Base-by-base conservation (phyloP, 2,113 vertebrate species). In the Amphiprion percula region DNA sequence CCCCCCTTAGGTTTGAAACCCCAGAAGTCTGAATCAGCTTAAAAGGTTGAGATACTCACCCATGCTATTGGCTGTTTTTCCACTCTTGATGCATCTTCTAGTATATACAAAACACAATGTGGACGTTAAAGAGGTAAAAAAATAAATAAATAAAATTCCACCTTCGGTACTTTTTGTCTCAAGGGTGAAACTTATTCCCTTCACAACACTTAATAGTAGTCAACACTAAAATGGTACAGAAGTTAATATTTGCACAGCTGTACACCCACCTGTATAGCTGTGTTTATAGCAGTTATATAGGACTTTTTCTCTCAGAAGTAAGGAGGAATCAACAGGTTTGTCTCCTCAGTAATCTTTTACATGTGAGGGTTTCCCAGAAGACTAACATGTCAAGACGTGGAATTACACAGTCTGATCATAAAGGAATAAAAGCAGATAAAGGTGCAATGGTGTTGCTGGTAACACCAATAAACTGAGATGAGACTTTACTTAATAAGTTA, bases 351-450 rank as follows among this genome's bases (percentile, higher is more conserved):
- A 7, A 58, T 75, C 39, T 62, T 33, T 68, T 30, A 24, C 37
- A 65, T 39, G 64, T 69, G 3, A 7, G 30, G 21, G 24, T 47
- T 52, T 52, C n/a, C 19, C 44, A 23, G 19, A 0, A 54, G 21
- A 68, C 59, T 66, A 53, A 26, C 9, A 2, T 41, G 68, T 69
- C n/a, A 41, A 82, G 63, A 30, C 0, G 47, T 73, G 47, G 33
- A 55, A 55, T 60, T n/a, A 49, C 85, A 74, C 72, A 60, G 39
- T n/a, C 56, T 62, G 64, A 76, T 81, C 85, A 74, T 91, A 92
- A 93, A 92, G 58, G 67, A 61, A 91, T 91, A 89, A 92, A 92
- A 58, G 50, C 10, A 69, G 14, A 23, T 2, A 21, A 23, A 44
- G 44, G 72, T 68, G 61, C 47, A 47, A 26, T 47, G 10, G n/a